A percentile compares a stretch with the other conserved stretches of the same genome.
Evolutionary conservation across 2,888 invertebrate genomes (phyloP).

Genomic region (Ceratothoa steindachneri): DNA sequence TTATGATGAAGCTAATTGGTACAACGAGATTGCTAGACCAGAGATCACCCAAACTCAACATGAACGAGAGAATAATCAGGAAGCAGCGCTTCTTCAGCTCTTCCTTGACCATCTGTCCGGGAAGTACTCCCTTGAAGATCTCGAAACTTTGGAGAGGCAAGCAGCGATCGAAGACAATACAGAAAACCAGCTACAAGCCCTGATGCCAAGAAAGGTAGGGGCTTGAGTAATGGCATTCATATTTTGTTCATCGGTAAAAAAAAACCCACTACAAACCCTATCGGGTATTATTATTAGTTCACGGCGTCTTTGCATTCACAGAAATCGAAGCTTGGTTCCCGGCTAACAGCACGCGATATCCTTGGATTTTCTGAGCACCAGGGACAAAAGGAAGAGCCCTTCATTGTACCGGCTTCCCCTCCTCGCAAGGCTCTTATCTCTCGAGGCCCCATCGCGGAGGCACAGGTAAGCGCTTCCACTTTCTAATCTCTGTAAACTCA

Average conservation of each 20-base stretch:
- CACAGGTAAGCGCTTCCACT: not conserved
- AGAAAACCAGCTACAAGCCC: constrained; percentile 40
- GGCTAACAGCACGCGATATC: not conserved
- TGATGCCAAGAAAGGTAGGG: constrained; percentile 30
- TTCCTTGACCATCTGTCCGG: constrained; percentile 36
- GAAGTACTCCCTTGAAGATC: constrained; percentile 46
- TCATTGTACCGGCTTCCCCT: constrained; percentile 37
- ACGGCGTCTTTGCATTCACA: not conserved
- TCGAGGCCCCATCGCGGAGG: constrained; percentile 15
- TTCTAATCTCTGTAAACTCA: too few species aligned
- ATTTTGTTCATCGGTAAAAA: too few species aligned
- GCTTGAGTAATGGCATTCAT: too few species aligned
- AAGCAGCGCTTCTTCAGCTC: constrained; percentile 30
- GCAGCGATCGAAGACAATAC: constrained; percentile 40
- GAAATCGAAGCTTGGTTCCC: not conserved
- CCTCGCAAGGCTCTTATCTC: constrained; percentile 37
- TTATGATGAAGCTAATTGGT: constrained; percentile 43
- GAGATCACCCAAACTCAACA: not conserved
- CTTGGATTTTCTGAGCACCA: not conserved
- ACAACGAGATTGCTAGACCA: constrained; percentile 23
- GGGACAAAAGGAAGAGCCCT: constrained; percentile 44
- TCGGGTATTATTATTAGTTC: too few species aligned
- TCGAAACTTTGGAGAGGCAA: constrained; percentile 39
- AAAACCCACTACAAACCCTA: too few species aligned
- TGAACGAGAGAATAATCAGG: constrained; percentile 17